Conservation (phyloP, 2,888 invertebrate species). For the Brachyptera putata region DNA sequence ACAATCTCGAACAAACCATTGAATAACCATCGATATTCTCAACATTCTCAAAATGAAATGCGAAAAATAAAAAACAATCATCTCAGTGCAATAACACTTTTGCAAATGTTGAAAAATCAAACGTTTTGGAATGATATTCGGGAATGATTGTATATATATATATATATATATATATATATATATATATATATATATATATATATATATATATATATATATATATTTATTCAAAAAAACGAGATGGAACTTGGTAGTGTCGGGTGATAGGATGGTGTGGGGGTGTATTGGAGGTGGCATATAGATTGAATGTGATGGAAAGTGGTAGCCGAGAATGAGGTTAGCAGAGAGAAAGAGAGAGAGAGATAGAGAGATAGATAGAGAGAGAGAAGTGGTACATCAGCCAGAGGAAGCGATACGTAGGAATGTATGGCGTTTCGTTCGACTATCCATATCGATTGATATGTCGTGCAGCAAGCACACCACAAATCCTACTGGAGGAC, state of each 20-base stretch:
- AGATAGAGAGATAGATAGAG: slow-evolving; percentile 1
- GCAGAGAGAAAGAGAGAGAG: neutral
- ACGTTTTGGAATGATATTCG: neutral
- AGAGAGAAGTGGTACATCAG: no score
- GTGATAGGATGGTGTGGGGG: neutral
- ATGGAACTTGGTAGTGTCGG: neutral
- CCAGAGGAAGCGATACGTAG: no score
- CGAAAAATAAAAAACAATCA: no score
- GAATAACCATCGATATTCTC: no score
- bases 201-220: no score
- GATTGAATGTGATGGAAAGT: slow-evolving; percentile 19
- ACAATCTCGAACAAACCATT: no score
- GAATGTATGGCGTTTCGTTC: slow-evolving; percentile 5
- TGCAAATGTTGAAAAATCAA: slow-evolving; percentile 5
- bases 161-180: no score
- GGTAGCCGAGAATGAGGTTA: slow-evolving; percentile 8
- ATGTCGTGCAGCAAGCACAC: slow-evolving; percentile 1
- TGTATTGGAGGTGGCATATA: neutral
- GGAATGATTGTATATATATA: slow-evolving; percentile 9
- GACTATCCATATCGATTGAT: slow-evolving; percentile 15
- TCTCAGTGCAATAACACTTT: no score
- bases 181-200: no score
- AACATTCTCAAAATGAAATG: no score
- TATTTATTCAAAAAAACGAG: no score
- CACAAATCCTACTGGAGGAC: slow-evolving; percentile 13